Percentiles rank a stretch among this genome's conserved stretches.
Evolutionary conservation across 2,797 vertebrate species (phyloP).

Genomic region (Tapera naevia): DNA sequence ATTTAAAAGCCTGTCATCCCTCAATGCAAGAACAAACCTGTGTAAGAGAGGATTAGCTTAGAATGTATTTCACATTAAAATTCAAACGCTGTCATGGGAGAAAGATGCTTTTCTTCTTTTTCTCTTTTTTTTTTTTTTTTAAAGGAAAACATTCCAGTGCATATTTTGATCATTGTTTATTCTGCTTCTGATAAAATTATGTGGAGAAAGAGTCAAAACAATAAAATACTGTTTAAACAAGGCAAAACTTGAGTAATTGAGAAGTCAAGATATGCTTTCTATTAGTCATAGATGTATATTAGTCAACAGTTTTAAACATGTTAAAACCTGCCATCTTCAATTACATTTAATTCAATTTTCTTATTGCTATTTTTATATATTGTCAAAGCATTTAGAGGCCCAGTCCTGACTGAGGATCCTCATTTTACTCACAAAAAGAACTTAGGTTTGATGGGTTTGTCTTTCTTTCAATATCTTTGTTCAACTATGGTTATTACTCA

Average conservation of each 20-base stretch:
- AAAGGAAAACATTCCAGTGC: background rate
- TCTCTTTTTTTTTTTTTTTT: background rate
- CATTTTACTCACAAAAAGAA: background rate
- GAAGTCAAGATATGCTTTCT: background rate
- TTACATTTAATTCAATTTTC: background rate
- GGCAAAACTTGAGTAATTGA: background rate
- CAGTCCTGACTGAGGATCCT: background rate
- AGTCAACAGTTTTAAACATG: background rate
- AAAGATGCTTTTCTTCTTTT: background rate
- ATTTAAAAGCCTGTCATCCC: conserved; percentile 33
- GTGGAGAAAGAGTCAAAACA: background rate
- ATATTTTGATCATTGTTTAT: background rate
- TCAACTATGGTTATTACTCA: background rate
- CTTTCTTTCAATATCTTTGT: background rate
- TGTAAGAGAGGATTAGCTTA: conserved; percentile 40
- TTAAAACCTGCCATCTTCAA: background rate
- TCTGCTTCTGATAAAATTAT: background rate
- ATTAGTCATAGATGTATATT: background rate
- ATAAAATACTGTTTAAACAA: background rate
- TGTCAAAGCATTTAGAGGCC: background rate
- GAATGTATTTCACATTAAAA: conserved; percentile 43
- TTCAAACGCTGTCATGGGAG: background rate
- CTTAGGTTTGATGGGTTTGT: background rate
- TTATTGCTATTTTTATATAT: background rate
- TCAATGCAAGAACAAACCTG: background rate